phyloP scores from a whole-genome alignment of 2,888 invertebrate genomes.

The Tiphia femorata region DNA sequence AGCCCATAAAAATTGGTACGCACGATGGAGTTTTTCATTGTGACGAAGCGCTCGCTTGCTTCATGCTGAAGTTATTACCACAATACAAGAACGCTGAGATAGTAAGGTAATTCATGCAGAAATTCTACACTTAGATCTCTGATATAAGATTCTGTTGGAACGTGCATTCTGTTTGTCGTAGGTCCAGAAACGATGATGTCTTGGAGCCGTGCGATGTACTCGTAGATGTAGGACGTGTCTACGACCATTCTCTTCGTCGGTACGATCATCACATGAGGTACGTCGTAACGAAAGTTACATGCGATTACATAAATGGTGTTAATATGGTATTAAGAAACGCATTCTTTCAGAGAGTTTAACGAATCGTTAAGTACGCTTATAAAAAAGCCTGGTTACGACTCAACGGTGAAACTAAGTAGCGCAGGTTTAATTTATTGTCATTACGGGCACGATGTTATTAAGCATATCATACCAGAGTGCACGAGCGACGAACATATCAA shows the following conservation, averaged over 20 bases:
- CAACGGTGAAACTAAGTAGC: slow-evolving; percentile 85
- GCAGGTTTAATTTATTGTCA: slow-evolving; percentile 94
- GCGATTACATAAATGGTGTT: no score
- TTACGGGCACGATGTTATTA: slow-evolving; percentile 86
- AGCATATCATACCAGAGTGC: slow-evolving; percentile 71
- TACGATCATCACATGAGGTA: slow-evolving; percentile 96
- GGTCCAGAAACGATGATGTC: slow-evolving; percentile 72
- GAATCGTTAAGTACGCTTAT: slow-evolving; percentile 56
- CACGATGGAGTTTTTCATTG: slow-evolving; percentile 92
- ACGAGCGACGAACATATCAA: slow-evolving; percentile 70
- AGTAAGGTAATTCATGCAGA: slow-evolving; percentile 72
- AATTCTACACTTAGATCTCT: background rate
- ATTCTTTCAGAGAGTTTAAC: slow-evolving; percentile 39
- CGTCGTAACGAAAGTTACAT: no score
- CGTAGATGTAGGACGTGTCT: slow-evolving; percentile 93
- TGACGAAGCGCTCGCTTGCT: slow-evolving; percentile 95
- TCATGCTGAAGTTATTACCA: slow-evolving; percentile 86
- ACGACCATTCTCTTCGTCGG: slow-evolving; percentile 79
- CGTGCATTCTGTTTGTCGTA: no score
- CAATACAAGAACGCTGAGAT: slow-evolving; percentile 86
- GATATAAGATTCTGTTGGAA: no score
- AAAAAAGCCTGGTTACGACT: slow-evolving; percentile 58
- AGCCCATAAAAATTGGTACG: slow-evolving; percentile 78
- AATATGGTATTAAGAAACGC: background rate
- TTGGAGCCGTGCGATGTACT: slow-evolving; percentile 91